phyloP scores from a whole-genome alignment of 2,888 invertebrate genomes.

The Podotricha telesiphe region DNA sequence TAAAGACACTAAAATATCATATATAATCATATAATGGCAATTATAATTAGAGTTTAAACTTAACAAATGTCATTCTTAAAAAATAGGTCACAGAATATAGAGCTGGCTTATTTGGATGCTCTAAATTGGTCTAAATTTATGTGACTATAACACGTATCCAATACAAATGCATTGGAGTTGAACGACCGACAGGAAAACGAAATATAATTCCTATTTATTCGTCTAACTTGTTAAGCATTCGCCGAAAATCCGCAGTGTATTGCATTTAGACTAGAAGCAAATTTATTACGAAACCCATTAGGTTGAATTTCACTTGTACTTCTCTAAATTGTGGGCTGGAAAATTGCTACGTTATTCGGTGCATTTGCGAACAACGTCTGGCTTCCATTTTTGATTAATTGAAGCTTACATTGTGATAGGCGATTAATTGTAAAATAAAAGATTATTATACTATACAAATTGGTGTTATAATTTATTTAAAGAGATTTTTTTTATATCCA shows the following conservation, averaged over 20 bases:
- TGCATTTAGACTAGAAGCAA: slow-evolving; percentile 33
- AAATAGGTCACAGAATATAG: slow-evolving; percentile 1
- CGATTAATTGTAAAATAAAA: slow-evolving; percentile 34
- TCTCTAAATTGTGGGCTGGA: slow-evolving; percentile 41
- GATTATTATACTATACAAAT: neutral
- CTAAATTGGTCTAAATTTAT: neutral
- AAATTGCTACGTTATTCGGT: slow-evolving; percentile 45
- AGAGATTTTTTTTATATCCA: neutral
- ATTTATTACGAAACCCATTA: slow-evolving; percentile 35
- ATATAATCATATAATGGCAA: neutral
- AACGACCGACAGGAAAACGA: slow-evolving; percentile 42
- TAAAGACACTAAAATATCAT: too few relatives aligned
- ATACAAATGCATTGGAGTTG: slow-evolving; percentile 41
- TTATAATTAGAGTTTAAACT: neutral
- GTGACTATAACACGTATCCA: slow-evolving; percentile 14
- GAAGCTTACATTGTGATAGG: slow-evolving; percentile 39
- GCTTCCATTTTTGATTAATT: slow-evolving; percentile 43
- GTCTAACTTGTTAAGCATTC: slow-evolving; percentile 39
- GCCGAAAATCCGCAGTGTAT: slow-evolving; percentile 43
- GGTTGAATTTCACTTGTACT: slow-evolving; percentile 42
- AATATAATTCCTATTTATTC: slow-evolving; percentile 44
- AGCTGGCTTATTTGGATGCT: neutral
- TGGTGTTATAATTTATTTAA: neutral
- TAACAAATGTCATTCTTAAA: neutral
- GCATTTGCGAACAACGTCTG: slow-evolving; percentile 45